These are phyloP conservation scores for Okapia johnstoni DNA, from an alignment of 2,113 vertebrate species.

Conservation along the genomic window DNA sequence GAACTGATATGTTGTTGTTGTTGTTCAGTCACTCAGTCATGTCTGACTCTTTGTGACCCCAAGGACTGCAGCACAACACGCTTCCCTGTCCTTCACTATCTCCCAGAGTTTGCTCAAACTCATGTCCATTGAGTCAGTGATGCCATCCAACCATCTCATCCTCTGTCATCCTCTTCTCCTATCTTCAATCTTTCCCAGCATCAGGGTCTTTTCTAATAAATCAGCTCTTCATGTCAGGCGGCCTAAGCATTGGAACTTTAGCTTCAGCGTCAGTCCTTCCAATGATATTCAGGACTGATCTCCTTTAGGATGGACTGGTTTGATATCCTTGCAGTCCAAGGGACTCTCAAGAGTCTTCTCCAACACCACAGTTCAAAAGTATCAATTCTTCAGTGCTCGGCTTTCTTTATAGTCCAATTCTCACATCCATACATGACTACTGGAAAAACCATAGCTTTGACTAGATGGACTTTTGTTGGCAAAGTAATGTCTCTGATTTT, in stretches of 20 bases:
- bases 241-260: not conserved
- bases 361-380: not conserved
- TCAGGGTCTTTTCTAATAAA: not conserved
- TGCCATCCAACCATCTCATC: not conserved
- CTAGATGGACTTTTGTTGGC: not conserved
- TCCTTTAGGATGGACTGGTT: not conserved
- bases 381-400: not conserved
- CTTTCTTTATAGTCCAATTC: not conserved
- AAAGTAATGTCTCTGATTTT: not conserved
- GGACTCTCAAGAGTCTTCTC: not conserved
- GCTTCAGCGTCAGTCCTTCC: not conserved
- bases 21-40: not conserved
- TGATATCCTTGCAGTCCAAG: not conserved
- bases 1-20: not conserved
- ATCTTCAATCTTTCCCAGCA: not conserved
- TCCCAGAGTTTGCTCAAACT: not conserved
- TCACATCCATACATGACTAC: not conserved
- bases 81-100: not conserved
- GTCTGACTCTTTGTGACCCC: not conserved
- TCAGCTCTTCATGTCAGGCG: not conserved
- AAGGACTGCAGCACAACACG: not conserved
- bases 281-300: not conserved
- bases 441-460: not conserved
- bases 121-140: not conserved
- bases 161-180: not conserved